Evolutionary conservation across 1,140 invertebrate genomes (phyloP), one percentile per base, ranked within the genome.

Genomic region (Venturia canescens): DNA sequence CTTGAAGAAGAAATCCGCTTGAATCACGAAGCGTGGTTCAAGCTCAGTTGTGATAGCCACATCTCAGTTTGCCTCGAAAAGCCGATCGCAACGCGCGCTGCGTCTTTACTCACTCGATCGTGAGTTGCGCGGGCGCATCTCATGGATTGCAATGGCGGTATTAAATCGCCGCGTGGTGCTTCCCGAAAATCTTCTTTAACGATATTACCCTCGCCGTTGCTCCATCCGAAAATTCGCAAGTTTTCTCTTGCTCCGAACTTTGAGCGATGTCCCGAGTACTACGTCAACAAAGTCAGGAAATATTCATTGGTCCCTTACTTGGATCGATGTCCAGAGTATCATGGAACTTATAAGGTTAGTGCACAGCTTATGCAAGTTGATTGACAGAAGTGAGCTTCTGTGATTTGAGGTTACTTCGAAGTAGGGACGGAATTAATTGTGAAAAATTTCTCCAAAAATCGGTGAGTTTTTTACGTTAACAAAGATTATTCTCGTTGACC

Each of bases 291-390:
- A 82, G 38, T 84, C 26, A 80, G 88, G n/a, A 88, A 88, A 72
- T 89, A 88, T 48, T 89, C 88, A 9, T 78, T 89, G 15, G 82
- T 87, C 11, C 85, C 88, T 1, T 85, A 88, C 57, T 60, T 89
- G 77, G 88, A 89, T 84, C 84, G 85, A 70, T 87, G 85, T 74
- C 86, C 84, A 15, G 86, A 86, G 66, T 87, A 84, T 75, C 84
- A 83, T 48, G 88, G 87, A 70, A 86, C 82, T 26, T 89, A 89
- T 23, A 88, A 87, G 87, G 85, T 84, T 44, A 77, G 80, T 83
- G 69, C 26, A 31, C 38, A 34, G n/a, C 16, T 16, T 16, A 79
- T 50, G 23, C 31, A 53, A 27, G 66, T 38, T 7, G 48, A 50
- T 4, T 5, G 3, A 50, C 3, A 75, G 31, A 48, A 48, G 27